These are phyloP conservation scores for Catharus fuscescens DNA, from an alignment of 2,113 vertebrate species.

Conservation along the genomic window DNA sequence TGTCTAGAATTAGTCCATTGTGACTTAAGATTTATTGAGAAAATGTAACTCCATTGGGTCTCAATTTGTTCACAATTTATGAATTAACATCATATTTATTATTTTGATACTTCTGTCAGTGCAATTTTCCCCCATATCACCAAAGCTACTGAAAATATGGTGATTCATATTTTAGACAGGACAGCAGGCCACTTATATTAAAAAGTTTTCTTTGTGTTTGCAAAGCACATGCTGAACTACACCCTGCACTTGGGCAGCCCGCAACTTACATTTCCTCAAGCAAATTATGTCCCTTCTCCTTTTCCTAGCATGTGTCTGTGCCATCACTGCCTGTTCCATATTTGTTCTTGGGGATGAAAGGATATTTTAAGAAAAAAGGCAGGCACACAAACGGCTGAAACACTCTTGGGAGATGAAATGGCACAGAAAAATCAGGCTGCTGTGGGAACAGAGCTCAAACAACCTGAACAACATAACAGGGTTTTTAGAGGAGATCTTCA, in stretches of 20 bases:
- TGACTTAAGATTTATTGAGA: neutral
- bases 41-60: neutral
- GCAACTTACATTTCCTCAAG: neutral
- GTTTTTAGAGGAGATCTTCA: neutral
- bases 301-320: neutral
- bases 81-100: neutral
- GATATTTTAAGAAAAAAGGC: neutral
- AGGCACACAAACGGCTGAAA: neutral
- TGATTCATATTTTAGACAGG: neutral
- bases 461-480: neutral
- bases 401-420: neutral
- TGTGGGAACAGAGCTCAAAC: neutral
- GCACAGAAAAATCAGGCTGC: neutral
- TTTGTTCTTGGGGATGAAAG: neutral
- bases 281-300: neutral
- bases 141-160: neutral
- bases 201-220: neutral
- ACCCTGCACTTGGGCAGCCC: neutral
- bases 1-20: neutral
- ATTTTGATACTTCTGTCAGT: neutral
- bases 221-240: neutral
- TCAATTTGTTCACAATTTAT: neutral
- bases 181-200: accelerated
- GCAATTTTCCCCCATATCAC: neutral
- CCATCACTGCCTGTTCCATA: neutral